Percentiles rank a stretch among this genome's conserved stretches.
Evolutionary conservation across 2,797 vertebrate genomes (phyloP).

Genomic region (Crax fasciolata): DNA sequence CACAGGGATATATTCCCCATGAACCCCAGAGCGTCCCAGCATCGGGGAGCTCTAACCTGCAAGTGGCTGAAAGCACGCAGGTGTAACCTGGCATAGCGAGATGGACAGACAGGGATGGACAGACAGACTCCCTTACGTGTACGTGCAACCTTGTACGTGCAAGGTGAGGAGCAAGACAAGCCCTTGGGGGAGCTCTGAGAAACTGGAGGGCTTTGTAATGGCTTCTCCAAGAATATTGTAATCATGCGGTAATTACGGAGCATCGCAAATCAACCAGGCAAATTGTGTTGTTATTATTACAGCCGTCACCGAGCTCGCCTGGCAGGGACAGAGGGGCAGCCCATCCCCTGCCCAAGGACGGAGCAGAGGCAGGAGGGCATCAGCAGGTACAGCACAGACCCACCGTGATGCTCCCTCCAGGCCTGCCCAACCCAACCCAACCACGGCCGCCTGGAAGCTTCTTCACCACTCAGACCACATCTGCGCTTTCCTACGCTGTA

Average conservation of each 20-base stretch:
- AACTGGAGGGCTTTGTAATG: constrained; percentile 6
- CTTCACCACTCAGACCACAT: not conserved
- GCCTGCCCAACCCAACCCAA: not conserved
- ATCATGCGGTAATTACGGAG: constrained; percentile 65
- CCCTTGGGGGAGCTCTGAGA: constrained; percentile 34
- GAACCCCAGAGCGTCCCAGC: fast-evolving
- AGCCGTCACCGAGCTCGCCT: constrained; percentile 27
- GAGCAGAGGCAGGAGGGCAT: not conserved
- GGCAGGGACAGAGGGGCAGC: constrained; percentile 7
- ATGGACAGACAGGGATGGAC: not conserved
- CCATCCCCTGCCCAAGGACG: not conserved
- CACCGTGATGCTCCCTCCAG: not conserved
- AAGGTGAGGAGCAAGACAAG: not conserved
- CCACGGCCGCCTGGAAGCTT: not conserved
- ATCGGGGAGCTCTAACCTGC: not conserved
- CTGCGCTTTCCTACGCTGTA: not conserved
- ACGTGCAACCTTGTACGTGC: not conserved
- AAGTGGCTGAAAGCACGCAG: not conserved
- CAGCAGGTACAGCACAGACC: not conserved
- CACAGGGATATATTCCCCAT: fast-evolving
- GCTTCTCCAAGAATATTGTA: constrained; percentile 70
- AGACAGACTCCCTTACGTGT: not conserved
- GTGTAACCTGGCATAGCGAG: fast-evolving
- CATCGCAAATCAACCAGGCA: constrained; percentile 68
- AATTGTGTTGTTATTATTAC: constrained; percentile 56